These are phyloP conservation scores for Gadus chalcogrammus DNA, from an alignment of 2,113 vertebrate genomes.

Conservation along the genomic window DNA sequence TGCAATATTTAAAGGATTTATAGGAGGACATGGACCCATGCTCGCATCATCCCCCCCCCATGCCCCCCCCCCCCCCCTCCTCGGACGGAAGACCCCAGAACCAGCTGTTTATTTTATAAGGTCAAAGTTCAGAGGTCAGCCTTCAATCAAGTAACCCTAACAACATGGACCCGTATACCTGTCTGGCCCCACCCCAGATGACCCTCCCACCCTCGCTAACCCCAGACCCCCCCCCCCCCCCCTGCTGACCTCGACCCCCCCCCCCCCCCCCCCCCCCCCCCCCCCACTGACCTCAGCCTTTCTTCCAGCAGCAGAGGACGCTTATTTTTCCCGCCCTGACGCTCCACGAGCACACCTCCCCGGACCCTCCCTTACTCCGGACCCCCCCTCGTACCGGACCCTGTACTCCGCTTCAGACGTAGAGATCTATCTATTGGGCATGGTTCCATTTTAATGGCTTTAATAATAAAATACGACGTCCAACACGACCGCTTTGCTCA, in stretches of 20 bases:
- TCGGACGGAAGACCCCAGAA: slow-evolving; percentile 17
- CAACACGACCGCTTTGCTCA: not conserved
- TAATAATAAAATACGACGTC: slow-evolving; percentile 71
- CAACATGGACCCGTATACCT: not conserved
- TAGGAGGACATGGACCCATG: slow-evolving; percentile 15
- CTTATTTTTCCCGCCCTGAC: not conserved
- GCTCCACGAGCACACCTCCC: slow-evolving; percentile 65
- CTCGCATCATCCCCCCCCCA: slow-evolving; percentile 51
- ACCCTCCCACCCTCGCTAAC: not conserved
- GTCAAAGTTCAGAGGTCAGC: not conserved
- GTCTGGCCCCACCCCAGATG: not conserved
- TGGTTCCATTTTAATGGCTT: slow-evolving; percentile 79
- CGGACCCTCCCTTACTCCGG: slow-evolving; percentile 61
- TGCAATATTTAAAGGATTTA: slow-evolving; percentile 57
- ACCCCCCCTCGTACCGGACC: slow-evolving; percentile 64
- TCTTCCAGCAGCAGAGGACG: slow-evolving; percentile 48
- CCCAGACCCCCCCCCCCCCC: slow-evolving; percentile 14
- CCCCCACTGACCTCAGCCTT: slow-evolving; percentile 23
- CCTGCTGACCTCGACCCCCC: not conserved
- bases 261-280: slow-evolving; percentile 4
- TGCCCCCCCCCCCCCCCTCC: slow-evolving; percentile 68
- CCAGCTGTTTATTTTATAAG: not conserved
- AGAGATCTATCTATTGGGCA: slow-evolving; percentile 69
- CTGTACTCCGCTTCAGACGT: slow-evolving; percentile 71
- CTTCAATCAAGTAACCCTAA: too few species aligned